Percentiles rank a stretch among this genome's conserved stretches.
These are phyloP conservation scores for Gracilinanus agilis DNA, from an alignment of 2,113 vertebrate species.

Conservation along the genomic window DNA sequence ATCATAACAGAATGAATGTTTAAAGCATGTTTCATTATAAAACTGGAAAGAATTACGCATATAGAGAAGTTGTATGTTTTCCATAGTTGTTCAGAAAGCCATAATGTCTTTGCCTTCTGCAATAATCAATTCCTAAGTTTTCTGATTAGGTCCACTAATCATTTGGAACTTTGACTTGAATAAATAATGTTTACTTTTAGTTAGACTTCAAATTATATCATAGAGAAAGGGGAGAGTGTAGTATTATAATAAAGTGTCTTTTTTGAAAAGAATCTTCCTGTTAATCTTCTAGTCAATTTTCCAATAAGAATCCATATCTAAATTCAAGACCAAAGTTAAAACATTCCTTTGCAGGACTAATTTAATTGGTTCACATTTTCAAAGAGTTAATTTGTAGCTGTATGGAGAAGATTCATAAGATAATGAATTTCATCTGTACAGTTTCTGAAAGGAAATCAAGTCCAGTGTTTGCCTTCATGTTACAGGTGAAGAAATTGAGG, in stretches of 20 bases:
- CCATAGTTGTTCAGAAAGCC: not conserved
- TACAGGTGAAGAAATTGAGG: not conserved
- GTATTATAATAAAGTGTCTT: too few species aligned
- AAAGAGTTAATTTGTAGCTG: not conserved
- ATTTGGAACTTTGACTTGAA: not conserved
- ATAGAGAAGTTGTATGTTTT: not conserved
- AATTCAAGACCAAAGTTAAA: not conserved
- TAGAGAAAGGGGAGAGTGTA: too few species aligned
- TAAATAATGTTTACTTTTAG: too few species aligned
- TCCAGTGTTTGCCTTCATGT: not conserved
- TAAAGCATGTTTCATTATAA: not conserved
- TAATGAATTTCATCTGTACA: not conserved
- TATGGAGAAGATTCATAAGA: not conserved
- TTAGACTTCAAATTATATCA: too few species aligned
- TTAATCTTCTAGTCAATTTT: too few species aligned
- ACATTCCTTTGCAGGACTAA: not conserved
- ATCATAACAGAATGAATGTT: not conserved
- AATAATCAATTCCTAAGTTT: not conserved
- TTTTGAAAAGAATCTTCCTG: too few species aligned
- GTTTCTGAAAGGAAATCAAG: not conserved
- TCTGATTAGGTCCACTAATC: not conserved
- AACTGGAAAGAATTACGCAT: not conserved
- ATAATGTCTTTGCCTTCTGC: too few species aligned
- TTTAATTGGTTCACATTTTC: not conserved
- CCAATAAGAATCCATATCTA: too few species aligned